These are phyloP conservation scores for Disparrhopalites patrizii DNA, from an alignment of 2,888 invertebrate genomes.

Conservation along the genomic window DNA sequence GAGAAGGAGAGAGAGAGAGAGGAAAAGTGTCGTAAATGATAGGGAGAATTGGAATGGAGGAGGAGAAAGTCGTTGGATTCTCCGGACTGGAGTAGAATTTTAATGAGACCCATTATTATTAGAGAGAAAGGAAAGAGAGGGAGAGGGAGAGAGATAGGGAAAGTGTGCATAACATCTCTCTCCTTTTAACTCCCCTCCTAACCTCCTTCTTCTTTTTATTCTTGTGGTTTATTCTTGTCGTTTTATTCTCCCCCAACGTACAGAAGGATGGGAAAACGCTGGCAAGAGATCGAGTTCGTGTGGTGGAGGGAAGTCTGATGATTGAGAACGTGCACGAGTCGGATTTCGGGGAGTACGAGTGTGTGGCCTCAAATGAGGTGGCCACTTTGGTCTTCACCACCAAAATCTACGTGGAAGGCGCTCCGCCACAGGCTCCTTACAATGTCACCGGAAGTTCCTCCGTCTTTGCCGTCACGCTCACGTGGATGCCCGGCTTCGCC, in stretches of 20 bases:
- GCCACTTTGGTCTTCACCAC: conserved; percentile 89
- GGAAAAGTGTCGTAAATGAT: no score
- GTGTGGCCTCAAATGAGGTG: conserved; percentile 91
- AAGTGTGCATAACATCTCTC: neutral
- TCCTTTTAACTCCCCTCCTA: no score
- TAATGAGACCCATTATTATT: neutral
- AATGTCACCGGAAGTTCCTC: conserved; percentile 86
- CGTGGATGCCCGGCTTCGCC: conserved; percentile 81
- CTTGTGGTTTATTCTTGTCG: conserved; percentile 14
- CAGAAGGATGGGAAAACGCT: conserved; percentile 73
- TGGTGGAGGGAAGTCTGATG: conserved; percentile 81
- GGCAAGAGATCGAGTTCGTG: conserved; percentile 73
- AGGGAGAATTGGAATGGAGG: no score
- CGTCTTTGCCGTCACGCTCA: conserved; percentile 82
- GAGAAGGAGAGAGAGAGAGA: no score
- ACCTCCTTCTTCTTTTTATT: neutral
- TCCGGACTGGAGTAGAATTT: neutral
- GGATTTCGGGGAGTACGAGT: conserved; percentile 92
- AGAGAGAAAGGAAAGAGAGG: neutral
- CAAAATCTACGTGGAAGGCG: conserved; percentile 85
- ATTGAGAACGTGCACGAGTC: conserved; percentile 73
- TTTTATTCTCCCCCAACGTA: conserved; percentile 25
- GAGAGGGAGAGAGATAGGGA: neutral
- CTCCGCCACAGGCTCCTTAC: conserved; percentile 95
- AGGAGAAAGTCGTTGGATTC: no score